Evolutionary conservation across 2,797 vertebrate species (phyloP), one percentile per base, ranked within the genome.

Genomic region (Alosa sapidissima): DNA sequence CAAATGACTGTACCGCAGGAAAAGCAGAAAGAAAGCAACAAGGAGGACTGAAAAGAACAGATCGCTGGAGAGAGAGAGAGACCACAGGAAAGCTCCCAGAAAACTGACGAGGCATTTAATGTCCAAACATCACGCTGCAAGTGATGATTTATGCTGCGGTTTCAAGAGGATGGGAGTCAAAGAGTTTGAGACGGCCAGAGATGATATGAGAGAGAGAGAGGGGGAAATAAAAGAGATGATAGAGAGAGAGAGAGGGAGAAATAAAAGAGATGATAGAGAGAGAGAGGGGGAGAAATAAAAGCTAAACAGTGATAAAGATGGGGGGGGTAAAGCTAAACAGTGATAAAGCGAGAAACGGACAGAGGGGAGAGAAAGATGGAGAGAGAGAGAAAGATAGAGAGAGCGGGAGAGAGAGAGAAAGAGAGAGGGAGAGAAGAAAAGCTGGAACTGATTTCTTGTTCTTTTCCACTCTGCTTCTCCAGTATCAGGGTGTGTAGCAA

Each of bases 401-500:
- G 60, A 65, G 19, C 10, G 58, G 21, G 14, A 21, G 58, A 60
- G 58, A 60, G 58, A 60, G 58, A 60, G 58, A 60, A 9, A 60
- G 0, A 60, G 58, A 60, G 58, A 60, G 58, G n/a, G 14, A 60
- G 60, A 65, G 14, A 65, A 10, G 60, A 65, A 41, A 82, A 87
- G 86, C 86, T 85, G 86, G 83, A 89, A 84, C 5, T 65, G 36
- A 55, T 87, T 83, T 84, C 41, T 75, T 82, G 86, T 82, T 84
- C 81, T 62, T 88, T 87, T 89, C 87, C 88, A 87, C 88, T 87
- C 88, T 81, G 83, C 41, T 88, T 87, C 82, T 84, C 81, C 24
- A n/a, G 81, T 52, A 54, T 81, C 51, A 75, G n/a, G 36, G 62
- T 48, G 33, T 84, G 81, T 4, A 81, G 52, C 52, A 55, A 19